Percentiles rank a stretch among this genome's conserved stretches.
Conservation (phyloP, 92 coral and sea anemone species). For the Palythoa heliodiscus region DNA sequence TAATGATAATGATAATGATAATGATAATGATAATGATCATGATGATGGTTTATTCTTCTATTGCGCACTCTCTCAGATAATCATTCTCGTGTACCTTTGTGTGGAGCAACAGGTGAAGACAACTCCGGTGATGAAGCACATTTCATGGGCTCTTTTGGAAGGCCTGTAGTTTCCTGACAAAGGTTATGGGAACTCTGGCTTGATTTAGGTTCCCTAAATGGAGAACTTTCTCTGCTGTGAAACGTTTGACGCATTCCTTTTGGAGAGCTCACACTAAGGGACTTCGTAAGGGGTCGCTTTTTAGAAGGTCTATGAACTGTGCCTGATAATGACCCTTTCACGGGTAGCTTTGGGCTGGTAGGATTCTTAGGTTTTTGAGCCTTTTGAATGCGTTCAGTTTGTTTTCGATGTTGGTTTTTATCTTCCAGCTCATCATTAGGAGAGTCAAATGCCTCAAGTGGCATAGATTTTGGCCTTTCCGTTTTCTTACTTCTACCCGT, state of each 20-base stretch:
- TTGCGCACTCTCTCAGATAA: not conserved
- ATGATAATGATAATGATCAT: no score
- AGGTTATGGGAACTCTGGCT: conserved; percentile 46
- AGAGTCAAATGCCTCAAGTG: conserved; percentile 36
- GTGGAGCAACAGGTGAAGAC: conserved; percentile 67
- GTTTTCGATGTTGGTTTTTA: not conserved
- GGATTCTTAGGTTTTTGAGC: conserved; percentile 43
- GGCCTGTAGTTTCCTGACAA: not conserved
- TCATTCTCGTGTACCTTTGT: conserved; percentile 53
- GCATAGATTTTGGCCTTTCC: conserved; percentile 64
- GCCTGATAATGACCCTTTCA: not conserved
- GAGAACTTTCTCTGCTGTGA: conserved; percentile 50
- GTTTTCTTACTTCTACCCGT: conserved; percentile 47
- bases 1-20: no score
- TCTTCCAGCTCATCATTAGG: not conserved
- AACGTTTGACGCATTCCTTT: conserved; percentile 46
- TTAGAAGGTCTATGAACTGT: conserved; percentile 33
- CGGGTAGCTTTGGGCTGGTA: conserved; percentile 14
- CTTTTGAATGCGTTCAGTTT: conserved; percentile 6
- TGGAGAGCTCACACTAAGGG: conserved; percentile 74
- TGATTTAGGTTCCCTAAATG: conserved; percentile 55
- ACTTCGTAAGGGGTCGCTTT: conserved; percentile 60
- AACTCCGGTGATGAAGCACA: conserved; percentile 87
- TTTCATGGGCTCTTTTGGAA: conserved; percentile 57
- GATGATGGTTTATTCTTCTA: no score